Evolutionary conservation across 2,888 invertebrate species (phyloP).

Genomic region (Diaphora mendica): DNA sequence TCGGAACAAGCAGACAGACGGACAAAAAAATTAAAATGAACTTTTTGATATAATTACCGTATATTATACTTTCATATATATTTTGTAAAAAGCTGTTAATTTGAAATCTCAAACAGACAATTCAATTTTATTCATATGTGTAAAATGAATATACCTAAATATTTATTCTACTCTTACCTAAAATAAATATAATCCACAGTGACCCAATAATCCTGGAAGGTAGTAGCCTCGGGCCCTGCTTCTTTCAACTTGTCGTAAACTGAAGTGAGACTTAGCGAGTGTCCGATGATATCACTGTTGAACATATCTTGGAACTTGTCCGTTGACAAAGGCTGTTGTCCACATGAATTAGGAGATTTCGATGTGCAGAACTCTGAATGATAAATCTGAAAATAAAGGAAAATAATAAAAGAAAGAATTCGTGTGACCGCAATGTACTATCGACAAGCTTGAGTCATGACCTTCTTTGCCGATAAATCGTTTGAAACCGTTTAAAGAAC

Average conservation of each 20-base stretch:
- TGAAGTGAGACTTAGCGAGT: conserved; percentile 89
- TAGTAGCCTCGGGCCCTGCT: conserved; percentile 89
- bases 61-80: too few species aligned
- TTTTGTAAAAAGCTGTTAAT: too few species aligned
- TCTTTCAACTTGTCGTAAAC: conserved; percentile 87
- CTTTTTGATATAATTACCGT: too few species aligned
- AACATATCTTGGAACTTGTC: conserved; percentile 73
- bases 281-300: conserved; percentile 88
- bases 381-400: conserved; percentile 58
- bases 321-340: background rate
- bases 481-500: too few species aligned
- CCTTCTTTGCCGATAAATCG: too few species aligned
- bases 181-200: conserved; percentile 98
- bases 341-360: background rate
- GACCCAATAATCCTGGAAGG: conserved; percentile 91
- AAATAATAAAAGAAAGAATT: background rate
- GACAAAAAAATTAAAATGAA: too few species aligned
- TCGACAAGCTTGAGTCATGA: too few species aligned
- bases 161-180: conserved; percentile 80
- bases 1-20: too few species aligned
- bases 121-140: too few species aligned
- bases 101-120: too few species aligned
- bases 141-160: too few species aligned
- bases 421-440: background rate
- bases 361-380: conserved; percentile 62